Base-by-base conservation (phyloP, 2,888 invertebrate species). In the Dysmachus trigonus region DNA sequence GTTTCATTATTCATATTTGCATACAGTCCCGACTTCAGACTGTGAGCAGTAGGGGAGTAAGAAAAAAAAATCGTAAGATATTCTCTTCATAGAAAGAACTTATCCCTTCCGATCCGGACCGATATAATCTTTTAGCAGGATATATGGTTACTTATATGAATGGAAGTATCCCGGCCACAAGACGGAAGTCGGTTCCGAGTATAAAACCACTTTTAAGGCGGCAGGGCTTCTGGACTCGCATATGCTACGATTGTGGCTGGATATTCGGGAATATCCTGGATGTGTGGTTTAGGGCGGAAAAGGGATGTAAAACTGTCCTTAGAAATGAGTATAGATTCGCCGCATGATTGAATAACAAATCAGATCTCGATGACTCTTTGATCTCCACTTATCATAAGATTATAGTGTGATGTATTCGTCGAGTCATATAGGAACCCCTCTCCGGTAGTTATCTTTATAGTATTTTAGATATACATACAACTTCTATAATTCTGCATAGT, bases 321-420 rank as follows among this genome's bases (percentile, higher is more conserved):
- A 8, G 77, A 79, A n/a, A 71, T 41, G 77, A 27, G 71, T 15
- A 85, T 13, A 62, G 71, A 79, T 77, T 85, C 79, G 47, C 35
- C 77, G 77, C 72, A 85, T 85, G 77, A 85, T 85, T 85, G 85
- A 85, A 71, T 85, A 85, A 77, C 41, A 71, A 85, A 62, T 77
- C 77, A 85, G 71, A 71, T 83, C 47, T 33, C 41, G 47, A 83
- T 83, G 83, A 83, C 83, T 83, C 72, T 83, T 83, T 83, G 83
- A 83, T 83, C 83, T 72, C 72, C 72, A 71, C 72, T 83, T 83
- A 81, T 81, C 81, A 81, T 81, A 81, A 81, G 81, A 53, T 33
- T 62, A n/a, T 33, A 18, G 73, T 35, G 35, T 31, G 73, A 73
- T 73, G 73, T 73, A 31, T 62, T 31, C n/a, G 15, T n/a, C n/a